phyloP scores from a whole-genome alignment of 2,888 invertebrate species.

The Drosophila silvestris region DNA sequence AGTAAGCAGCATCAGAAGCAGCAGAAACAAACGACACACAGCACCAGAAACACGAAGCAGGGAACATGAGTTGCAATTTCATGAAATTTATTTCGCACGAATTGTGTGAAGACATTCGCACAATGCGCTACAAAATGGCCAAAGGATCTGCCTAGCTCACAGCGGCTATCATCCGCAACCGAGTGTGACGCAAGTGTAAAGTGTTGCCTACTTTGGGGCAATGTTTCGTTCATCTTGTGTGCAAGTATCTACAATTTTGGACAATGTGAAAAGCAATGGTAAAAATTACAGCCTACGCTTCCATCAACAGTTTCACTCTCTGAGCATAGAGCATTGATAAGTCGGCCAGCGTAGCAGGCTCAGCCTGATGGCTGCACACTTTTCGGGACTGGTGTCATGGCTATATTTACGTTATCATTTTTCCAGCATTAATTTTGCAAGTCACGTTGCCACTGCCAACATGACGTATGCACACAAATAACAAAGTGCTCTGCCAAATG shows the following conservation, averaged over 20 bases:
- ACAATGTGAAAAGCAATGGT: not conserved
- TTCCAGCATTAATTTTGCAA: constrained; percentile 74
- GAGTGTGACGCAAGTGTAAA: constrained; percentile 22
- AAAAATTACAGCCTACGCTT: not conserved
- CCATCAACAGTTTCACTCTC: constrained; percentile 13
- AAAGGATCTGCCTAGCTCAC: constrained; percentile 9
- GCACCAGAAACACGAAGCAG: constrained; percentile 39
- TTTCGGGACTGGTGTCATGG: constrained; percentile 31
- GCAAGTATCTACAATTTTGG: not conserved
- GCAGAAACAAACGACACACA: constrained; percentile 23
- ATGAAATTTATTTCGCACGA: constrained; percentile 74
- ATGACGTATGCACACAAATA: constrained; percentile 54
- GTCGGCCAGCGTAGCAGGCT: constrained; percentile 12
- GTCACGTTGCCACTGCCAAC: constrained; percentile 65
- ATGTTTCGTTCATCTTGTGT: not conserved
- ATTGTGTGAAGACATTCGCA: constrained; percentile 57
- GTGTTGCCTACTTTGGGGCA: constrained; percentile 13
- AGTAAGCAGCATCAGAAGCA: constrained; percentile 18
- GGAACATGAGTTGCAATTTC: constrained; percentile 72
- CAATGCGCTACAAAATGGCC: constrained; percentile 49
- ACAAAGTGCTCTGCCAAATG: constrained; percentile 41
- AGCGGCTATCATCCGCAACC: constrained; percentile 21
- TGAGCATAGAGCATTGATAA: constrained; percentile 14
- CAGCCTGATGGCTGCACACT: not conserved
- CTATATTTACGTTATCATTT: constrained; percentile 71